phyloP scores from a whole-genome alignment of 2,797 vertebrate species.

The Peromyscus nudipes region DNA sequence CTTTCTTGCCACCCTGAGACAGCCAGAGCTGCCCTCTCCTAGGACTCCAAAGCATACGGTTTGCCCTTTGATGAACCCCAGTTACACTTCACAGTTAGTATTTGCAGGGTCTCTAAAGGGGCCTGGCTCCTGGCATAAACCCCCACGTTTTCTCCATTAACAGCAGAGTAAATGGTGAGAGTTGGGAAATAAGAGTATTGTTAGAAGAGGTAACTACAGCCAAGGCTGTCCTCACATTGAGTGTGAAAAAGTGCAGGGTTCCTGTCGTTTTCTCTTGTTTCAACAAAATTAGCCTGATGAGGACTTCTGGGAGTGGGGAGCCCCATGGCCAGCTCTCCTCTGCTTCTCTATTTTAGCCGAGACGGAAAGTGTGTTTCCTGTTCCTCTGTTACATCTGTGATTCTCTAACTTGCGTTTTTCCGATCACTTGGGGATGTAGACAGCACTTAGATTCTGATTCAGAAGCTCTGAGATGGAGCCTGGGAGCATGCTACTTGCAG shows the following conservation, averaged over 20 bases:
- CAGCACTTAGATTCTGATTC: not conserved
- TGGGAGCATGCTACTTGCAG: not conserved
- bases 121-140: not conserved
- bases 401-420: not conserved
- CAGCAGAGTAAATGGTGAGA: not conserved
- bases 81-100: not conserved
- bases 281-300: slow-evolving; percentile 45
- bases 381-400: not conserved
- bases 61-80: not conserved
- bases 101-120: not conserved
- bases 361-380: not conserved
- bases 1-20: not conserved
- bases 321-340: not conserved
- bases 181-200: not conserved
- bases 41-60: not conserved
- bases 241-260: not conserved
- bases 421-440: not conserved
- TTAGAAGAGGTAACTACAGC: not conserved
- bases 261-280: slow-evolving; percentile 36
- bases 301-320: not conserved
- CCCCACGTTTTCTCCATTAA: not conserved
- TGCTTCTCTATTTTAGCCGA: not conserved
- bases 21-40: not conserved
- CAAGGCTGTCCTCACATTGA: not conserved
- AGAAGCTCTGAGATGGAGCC: not conserved